Evolutionary conservation across 2,888 invertebrate genomes (phyloP).

Genomic region (Nymphalis polychloros): DNA sequence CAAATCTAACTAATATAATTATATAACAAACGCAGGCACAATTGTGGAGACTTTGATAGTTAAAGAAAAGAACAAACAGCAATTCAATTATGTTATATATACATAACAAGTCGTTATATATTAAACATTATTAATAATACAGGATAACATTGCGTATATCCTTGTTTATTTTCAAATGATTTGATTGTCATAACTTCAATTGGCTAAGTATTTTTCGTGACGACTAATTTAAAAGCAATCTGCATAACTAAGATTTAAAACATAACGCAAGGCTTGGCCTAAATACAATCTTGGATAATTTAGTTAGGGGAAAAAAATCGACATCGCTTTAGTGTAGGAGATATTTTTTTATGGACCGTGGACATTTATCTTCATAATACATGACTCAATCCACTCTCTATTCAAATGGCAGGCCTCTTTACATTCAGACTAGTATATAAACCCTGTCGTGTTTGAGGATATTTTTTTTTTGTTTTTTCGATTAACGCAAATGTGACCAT

Average conservation of each 20-base stretch:
- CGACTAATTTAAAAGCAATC: too few relatives aligned
- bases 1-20: too few relatives aligned
- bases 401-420: conserved; percentile 22
- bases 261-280: too few relatives aligned
- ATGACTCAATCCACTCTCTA: conserved; percentile 29
- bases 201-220: too few relatives aligned
- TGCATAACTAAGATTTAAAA: too few relatives aligned
- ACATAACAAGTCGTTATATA: neutral
- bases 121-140: conserved; percentile 1
- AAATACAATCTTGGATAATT: neutral
- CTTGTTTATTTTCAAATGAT: neutral
- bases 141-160: neutral
- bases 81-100: too few relatives aligned
- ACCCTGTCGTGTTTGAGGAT: neutral
- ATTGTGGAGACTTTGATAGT: too few relatives aligned
- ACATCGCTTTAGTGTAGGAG: neutral
- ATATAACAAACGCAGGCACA: too few relatives aligned
- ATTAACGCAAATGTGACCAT: too few relatives aligned
- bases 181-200: neutral
- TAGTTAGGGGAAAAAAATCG: neutral
- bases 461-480: neutral
- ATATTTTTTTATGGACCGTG: conserved; percentile 23
- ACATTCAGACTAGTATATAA: neutral
- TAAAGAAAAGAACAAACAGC: too few relatives aligned
- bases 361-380: conserved; percentile 25